Conservation (phyloP, 2,888 invertebrate species). For the Apodemia zela region DNA sequence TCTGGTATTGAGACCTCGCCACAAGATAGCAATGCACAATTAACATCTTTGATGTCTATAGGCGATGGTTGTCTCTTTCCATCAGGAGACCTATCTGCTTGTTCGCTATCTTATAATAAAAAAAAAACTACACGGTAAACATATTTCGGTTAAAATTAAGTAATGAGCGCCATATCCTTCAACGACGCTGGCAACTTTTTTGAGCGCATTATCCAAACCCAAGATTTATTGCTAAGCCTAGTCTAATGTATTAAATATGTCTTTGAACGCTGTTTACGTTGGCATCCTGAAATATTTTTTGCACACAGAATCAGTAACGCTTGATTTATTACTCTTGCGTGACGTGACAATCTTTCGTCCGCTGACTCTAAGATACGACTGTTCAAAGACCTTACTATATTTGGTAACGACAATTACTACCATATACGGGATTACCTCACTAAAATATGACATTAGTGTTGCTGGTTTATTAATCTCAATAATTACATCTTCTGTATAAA, state of each 20-base stretch:
- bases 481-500: too few species aligned
- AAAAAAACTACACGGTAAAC: too few species aligned
- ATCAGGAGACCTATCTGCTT: too few species aligned
- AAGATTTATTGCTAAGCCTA: background rate
- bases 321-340: background rate
- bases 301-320: background rate
- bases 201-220: background rate
- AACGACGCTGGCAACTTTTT: background rate
- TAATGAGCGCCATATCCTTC: background rate
- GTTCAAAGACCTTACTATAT: constrained; percentile 13
- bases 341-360: background rate
- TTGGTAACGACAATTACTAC: background rate
- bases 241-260: background rate
- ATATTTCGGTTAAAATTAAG: too few species aligned
- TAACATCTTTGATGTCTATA: too few species aligned
- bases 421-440: background rate
- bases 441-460: background rate
- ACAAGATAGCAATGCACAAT: too few species aligned
- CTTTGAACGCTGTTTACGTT: background rate
- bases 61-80: too few species aligned
- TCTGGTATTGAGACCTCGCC: too few species aligned
- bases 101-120: too few species aligned
- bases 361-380: background rate
- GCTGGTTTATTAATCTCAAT: too few species aligned
- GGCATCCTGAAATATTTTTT: constrained; percentile 15